A percentile compares a stretch with the other conserved stretches of the same genome.
Evolutionary conservation across 2,113 vertebrate genomes (phyloP).

Genomic region (Pseudois nayaur): DNA sequence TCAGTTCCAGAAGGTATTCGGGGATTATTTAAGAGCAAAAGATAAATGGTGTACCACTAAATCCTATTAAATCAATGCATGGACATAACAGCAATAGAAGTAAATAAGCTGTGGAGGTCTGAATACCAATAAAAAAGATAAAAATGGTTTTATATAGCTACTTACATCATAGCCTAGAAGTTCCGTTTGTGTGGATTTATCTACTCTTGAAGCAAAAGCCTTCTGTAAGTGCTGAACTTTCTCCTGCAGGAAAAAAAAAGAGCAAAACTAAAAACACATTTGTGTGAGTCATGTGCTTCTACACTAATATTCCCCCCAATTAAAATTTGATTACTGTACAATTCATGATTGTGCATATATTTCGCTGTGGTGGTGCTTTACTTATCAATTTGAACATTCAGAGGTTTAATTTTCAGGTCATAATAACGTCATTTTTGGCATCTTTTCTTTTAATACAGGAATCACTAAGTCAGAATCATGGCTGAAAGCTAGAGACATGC

Average conservation of each 20-base stretch:
- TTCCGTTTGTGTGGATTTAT: constrained; percentile 96
- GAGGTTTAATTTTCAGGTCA: not conserved
- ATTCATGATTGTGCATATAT: not conserved
- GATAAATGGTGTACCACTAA: constrained; percentile 57
- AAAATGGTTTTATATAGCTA: constrained; percentile 68
- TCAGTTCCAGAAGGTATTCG: constrained; percentile 48
- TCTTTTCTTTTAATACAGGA: not conserved
- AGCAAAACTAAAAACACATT: not conserved
- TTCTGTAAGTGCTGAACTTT: constrained; percentile 88
- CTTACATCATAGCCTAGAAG: constrained; percentile 91
- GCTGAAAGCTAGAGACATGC: not conserved
- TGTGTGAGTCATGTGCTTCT: constrained; percentile 40
- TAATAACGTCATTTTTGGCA: not conserved
- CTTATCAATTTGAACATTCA: not conserved
- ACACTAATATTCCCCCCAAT: not conserved
- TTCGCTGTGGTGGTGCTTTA: not conserved
- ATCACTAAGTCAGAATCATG: not conserved
- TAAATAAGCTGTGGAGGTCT: constrained; percentile 60
- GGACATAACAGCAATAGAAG: constrained; percentile 55
- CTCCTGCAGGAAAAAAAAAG: constrained; percentile 84
- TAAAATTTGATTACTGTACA: not conserved
- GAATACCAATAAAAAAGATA: constrained; percentile 65
- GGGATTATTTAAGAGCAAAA: constrained; percentile 68
- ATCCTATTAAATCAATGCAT: constrained; percentile 50
- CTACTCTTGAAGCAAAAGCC: constrained; percentile 87